Conservation (phyloP, 2,888 invertebrate species). For the Aphodius granarius region DNA sequence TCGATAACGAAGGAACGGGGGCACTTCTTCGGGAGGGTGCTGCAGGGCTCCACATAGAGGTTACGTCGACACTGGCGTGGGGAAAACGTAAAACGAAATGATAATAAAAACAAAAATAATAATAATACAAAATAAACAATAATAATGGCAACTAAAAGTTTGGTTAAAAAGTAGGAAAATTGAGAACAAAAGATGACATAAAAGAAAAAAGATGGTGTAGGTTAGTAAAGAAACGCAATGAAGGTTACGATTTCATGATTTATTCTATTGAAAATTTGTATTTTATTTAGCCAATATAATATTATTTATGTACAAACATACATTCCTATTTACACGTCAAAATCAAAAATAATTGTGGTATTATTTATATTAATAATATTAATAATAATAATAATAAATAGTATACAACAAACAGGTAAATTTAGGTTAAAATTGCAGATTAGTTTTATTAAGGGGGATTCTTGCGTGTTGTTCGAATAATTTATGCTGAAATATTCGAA, state of each 20-base stretch:
- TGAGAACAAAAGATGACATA: slow-evolving; percentile 15
- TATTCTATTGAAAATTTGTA: slow-evolving; percentile 56
- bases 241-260: slow-evolving; percentile 39
- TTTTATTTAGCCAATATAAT: slow-evolving; percentile 53
- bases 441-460: too few relatives aligned
- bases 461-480: too few relatives aligned
- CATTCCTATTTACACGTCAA: slow-evolving; percentile 53
- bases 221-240: slow-evolving; percentile 3
- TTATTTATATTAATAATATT: too few relatives aligned
- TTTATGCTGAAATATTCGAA: too few relatives aligned
- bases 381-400: slow-evolving; percentile 37
- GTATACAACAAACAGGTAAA: slow-evolving; percentile 34
- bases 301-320: slow-evolving; percentile 58
- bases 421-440: slow-evolving; percentile 19
- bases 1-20: slow-evolving; percentile 50
- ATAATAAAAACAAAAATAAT: slow-evolving; percentile 30
- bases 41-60: slow-evolving; percentile 53
- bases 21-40: slow-evolving; percentile 52
- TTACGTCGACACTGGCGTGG: slow-evolving; percentile 44
- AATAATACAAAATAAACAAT: slow-evolving; percentile 17
- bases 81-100: neutral
- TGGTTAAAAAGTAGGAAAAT: neutral
- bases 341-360: slow-evolving; percentile 46
- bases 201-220: slow-evolving; percentile 16
- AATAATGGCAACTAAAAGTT: slow-evolving; percentile 27